These are phyloP conservation scores for Drosophila cardini DNA, from an alignment of 1,140 invertebrate species.

Conservation along the genomic window DNA sequence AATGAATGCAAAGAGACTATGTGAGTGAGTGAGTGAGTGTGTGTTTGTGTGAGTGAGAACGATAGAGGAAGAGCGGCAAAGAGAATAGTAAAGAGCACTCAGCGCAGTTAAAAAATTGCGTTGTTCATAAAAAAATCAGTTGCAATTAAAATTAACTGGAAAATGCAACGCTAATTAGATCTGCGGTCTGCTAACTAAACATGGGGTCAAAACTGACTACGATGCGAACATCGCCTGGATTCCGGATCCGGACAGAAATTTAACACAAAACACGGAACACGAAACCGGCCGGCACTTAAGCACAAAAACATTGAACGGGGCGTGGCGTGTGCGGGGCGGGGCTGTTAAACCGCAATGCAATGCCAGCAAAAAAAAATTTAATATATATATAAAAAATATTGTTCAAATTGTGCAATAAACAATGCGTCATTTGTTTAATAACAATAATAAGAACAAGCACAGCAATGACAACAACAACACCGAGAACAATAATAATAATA, in stretches of 20 bases:
- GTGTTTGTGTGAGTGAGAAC: neutral
- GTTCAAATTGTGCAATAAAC: conserved; percentile 10
- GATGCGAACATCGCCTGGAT: conserved; percentile 1
- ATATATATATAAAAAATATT: neutral
- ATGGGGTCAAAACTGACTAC: conserved; percentile 2
- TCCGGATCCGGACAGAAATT: neutral
- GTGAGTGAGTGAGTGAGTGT: neutral
- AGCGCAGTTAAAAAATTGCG: conserved; percentile 57
- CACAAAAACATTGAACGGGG: conserved; percentile 25
- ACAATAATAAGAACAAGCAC: conserved; percentile 17
- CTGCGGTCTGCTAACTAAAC: conserved; percentile 51
- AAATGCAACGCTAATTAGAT: conserved; percentile 81
- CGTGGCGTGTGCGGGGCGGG: neutral
- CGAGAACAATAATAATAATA: conserved; percentile 22
- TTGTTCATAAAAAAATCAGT: conserved; percentile 75
- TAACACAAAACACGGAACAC: conserved; percentile 1
- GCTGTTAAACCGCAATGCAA: neutral
- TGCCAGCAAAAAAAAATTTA: neutral
- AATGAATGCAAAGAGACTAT: conserved; percentile 58
- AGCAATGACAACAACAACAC: conserved; percentile 22
- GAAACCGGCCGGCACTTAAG: conserved; percentile 24
- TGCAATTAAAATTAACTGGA: conserved; percentile 79
- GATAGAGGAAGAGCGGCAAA: conserved; percentile 2
- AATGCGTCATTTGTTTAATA: conserved; percentile 50
- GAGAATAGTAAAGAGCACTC: conserved; percentile 2